Conservation (phyloP, 1,140 invertebrate genomes). For the Chymomyza costata region DNA sequence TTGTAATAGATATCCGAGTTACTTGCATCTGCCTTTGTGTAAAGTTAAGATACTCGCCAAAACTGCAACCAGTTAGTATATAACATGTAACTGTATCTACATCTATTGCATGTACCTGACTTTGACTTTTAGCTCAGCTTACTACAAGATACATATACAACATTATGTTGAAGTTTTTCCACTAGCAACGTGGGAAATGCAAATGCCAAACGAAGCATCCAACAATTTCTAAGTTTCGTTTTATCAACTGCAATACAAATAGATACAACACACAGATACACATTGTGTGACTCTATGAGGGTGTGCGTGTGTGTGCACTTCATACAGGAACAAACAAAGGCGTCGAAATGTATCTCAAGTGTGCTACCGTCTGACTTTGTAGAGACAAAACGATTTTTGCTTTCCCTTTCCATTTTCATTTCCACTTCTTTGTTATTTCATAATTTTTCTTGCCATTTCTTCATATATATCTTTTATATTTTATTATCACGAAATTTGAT, state of each 20-base stretch:
- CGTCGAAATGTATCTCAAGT: slow-evolving; percentile 44
- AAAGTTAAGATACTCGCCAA: no score
- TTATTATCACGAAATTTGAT: no score
- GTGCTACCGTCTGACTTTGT: neutral
- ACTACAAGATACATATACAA: neutral
- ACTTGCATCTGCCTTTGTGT: no score
- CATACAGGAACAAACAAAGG: slow-evolving; percentile 60
- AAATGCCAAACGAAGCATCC: slow-evolving; percentile 37
- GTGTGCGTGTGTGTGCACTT: no score
- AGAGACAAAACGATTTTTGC: no score
- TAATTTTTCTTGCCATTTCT: slow-evolving; percentile 30
- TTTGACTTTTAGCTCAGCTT: slow-evolving; percentile 39
- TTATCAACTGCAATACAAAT: neutral
- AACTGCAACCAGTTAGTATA: neutral
- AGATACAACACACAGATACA: neutral
- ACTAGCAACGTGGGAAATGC: slow-evolving; percentile 62
- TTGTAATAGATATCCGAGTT: no score
- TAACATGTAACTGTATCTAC: slow-evolving; percentile 2
- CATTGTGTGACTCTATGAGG: no score
- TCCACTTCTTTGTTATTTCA: slow-evolving; percentile 39
- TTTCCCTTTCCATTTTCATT: slow-evolving; percentile 8
- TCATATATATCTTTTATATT: no score
- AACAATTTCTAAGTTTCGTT: slow-evolving; percentile 32
- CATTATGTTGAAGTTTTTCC: slow-evolving; percentile 22
- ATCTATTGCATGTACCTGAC: slow-evolving; percentile 39